A percentile compares a stretch with the other conserved stretches of the same genome.
Evolutionary conservation across 1,140 invertebrate genomes (phyloP).

Genomic region (Berghia stephanieae): DNA sequence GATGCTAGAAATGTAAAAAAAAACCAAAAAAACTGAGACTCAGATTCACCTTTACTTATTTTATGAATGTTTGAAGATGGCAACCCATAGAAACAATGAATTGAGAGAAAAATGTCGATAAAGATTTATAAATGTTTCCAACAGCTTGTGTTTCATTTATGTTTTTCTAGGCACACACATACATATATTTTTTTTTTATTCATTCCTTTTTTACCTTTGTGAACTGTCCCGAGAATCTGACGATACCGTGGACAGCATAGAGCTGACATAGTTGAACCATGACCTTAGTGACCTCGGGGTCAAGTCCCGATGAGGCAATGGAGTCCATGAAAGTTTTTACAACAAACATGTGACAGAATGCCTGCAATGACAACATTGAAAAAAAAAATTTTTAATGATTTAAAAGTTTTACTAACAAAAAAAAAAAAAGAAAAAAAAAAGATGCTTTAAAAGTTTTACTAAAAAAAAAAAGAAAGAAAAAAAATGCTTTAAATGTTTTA

Average conservation of each 20-base stretch:
- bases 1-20: too few species aligned
- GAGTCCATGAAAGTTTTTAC: slow-evolving; percentile 73
- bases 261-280: slow-evolving; percentile 79
- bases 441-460: background rate
- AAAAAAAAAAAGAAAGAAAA: background rate
- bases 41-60: too few species aligned
- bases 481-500: too few species aligned
- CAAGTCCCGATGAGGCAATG: slow-evolving; percentile 51
- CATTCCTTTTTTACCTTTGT: slow-evolving; percentile 81
- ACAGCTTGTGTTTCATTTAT: too few species aligned
- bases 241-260: slow-evolving; percentile 80
- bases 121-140: background rate
- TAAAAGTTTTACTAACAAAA: background rate
- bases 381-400: background rate
- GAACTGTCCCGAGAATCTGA: slow-evolving; percentile 80
- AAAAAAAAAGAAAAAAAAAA: background rate
- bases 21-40: background rate
- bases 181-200: too few species aligned
- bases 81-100: background rate
- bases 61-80: too few species aligned
- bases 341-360: slow-evolving; percentile 81
- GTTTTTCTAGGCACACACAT: too few species aligned
- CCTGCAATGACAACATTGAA: slow-evolving; percentile 63
- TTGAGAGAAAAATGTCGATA: background rate
- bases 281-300: slow-evolving; percentile 73